Evolutionary conservation across 92 coral and sea anemone species (phyloP).

Genomic region (Nematostella vectensis): DNA sequence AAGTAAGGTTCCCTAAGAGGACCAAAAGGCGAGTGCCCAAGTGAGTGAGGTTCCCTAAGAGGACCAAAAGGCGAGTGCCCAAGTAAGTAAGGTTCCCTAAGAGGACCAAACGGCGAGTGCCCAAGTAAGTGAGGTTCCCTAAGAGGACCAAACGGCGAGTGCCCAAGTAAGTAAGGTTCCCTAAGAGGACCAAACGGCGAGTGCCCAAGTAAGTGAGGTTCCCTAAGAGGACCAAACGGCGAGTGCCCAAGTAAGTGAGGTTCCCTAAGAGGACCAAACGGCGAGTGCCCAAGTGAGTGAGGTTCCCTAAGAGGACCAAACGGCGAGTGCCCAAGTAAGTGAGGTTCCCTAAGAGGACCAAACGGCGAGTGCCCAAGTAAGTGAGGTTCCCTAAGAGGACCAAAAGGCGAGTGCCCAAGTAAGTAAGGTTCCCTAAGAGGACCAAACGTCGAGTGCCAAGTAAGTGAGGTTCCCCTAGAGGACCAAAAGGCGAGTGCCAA

Average conservation of each 20-base stretch:
- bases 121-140: background rate
- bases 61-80: background rate
- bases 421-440: background rate
- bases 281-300: background rate
- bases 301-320: background rate
- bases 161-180: background rate
- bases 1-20: background rate
- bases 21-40: background rate
- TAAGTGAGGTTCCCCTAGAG: background rate
- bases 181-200: background rate
- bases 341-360: background rate
- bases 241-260: background rate
- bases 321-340: background rate
- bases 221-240: background rate
- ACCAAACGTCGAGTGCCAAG: background rate
- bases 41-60: background rate
- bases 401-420: background rate
- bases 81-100: background rate
- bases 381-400: background rate
- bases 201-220: background rate
- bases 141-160: background rate
- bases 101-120: background rate
- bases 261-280: too few relatives aligned
- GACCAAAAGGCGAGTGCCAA: background rate
- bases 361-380: conserved; percentile 1